phyloP scores from a whole-genome alignment of 2,113 vertebrate species.

The Megaleporinus macrocephalus region DNA sequence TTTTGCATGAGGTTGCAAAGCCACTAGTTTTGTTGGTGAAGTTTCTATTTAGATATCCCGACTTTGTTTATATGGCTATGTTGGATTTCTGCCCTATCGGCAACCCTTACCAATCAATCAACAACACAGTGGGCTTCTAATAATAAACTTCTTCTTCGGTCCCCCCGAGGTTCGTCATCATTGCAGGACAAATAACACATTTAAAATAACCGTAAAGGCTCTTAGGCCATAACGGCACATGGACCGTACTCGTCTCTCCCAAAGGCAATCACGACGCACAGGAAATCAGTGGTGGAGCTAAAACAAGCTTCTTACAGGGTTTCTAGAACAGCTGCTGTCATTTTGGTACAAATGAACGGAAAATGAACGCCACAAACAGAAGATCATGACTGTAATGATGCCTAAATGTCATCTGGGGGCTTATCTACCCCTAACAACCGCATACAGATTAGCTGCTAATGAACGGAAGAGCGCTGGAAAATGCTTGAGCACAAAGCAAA shows the following conservation, averaged over 20 bases:
- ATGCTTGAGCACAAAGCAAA: not conserved
- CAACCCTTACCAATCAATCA: too few species aligned
- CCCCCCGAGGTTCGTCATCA: not conserved
- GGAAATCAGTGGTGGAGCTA: too few species aligned
- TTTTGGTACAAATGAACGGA: slow-evolving; percentile 31
- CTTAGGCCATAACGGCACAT: too few species aligned
- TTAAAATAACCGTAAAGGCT: not conserved
- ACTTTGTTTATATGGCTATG: too few species aligned
- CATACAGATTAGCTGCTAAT: slow-evolving; percentile 20
- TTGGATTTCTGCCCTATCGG: too few species aligned
- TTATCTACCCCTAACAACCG: slow-evolving; percentile 26
- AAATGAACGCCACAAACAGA: slow-evolving; percentile 19
- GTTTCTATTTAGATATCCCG: not conserved
- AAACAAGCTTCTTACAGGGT: not conserved
- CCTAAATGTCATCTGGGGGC: slow-evolving; percentile 29
- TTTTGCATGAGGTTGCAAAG: too few species aligned
- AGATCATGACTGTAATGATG: slow-evolving; percentile 27
- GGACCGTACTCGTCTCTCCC: too few species aligned
- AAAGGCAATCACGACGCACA: not conserved
- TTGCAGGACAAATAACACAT: not conserved
- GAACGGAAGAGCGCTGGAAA: not conserved
- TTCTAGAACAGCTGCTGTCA: not conserved
- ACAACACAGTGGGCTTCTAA: too few species aligned
- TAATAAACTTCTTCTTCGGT: too few species aligned
- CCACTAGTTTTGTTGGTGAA: too few species aligned